Conservation (phyloP, 2,797 vertebrate genomes). For the Epinephelus malabaricus region DNA sequence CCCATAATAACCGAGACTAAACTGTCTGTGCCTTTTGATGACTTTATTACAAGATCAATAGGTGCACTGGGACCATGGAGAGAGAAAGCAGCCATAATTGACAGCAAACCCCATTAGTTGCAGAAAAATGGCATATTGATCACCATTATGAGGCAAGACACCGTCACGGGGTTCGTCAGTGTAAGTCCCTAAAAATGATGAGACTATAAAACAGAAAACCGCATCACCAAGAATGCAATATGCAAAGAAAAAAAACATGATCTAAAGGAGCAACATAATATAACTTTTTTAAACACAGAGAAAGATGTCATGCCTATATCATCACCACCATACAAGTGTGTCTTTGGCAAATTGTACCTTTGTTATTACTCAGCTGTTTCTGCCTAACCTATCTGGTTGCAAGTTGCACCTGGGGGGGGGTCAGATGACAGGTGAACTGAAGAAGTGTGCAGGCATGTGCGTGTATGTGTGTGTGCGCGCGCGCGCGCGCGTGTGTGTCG, state of each 20-base stretch:
- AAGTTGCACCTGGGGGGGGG: slow-evolving; percentile 45
- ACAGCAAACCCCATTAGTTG: slow-evolving; percentile 38
- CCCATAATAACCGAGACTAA: neutral
- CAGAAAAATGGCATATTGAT: slow-evolving; percentile 52
- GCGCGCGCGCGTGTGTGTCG: slow-evolving; percentile 5
- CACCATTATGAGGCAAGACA: slow-evolving; percentile 35
- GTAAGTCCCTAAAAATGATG: neutral
- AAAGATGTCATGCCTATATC: neutral
- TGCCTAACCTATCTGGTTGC: slow-evolving; percentile 59
- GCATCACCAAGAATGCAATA: no score
- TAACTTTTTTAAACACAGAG: neutral
- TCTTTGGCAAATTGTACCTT: neutral
- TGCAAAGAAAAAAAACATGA: no score
- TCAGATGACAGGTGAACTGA: slow-evolving; percentile 64
- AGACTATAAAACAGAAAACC: no score
- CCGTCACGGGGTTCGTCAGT: neutral
- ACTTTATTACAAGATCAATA: slow-evolving; percentile 16
- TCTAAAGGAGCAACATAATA: no score
- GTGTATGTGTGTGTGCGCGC: neutral
- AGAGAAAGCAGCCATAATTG: slow-evolving; percentile 31
- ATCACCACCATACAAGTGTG: neutral
- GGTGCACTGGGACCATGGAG: slow-evolving; percentile 10
- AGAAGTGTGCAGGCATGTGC: slow-evolving; percentile 24
- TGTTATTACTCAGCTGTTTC: slow-evolving; percentile 46
- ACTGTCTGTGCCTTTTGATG: neutral